phyloP scores from a whole-genome alignment of 2,113 vertebrate genomes.

The Chlorocebus sabaeus region DNA sequence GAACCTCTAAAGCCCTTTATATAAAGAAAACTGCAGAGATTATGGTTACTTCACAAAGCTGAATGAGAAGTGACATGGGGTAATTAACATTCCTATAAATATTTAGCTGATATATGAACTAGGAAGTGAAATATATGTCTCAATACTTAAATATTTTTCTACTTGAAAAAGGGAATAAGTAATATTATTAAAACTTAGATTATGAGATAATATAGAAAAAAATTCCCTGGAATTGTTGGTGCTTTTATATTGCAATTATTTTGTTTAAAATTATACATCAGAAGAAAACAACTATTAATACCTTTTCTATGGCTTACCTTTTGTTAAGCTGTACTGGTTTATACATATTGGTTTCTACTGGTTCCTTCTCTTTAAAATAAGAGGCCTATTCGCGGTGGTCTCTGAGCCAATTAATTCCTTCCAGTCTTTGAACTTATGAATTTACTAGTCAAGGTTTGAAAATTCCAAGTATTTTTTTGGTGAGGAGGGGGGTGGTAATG shows the following conservation, averaged over 20 bases:
- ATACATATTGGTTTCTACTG: neutral
- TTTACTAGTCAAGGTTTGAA: neutral
- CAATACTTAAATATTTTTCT: conserved; percentile 19
- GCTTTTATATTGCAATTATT: neutral
- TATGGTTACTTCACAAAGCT: conserved; percentile 12
- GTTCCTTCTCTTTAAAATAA: neutral
- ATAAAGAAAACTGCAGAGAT: conserved; percentile 17
- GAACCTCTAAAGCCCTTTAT: neutral
- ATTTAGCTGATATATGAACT: neutral
- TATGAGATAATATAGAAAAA: conserved; percentile 10
- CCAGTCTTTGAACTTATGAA: neutral
- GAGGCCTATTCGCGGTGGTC: neutral
- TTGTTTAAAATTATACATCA: neutral
- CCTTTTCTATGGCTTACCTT: neutral
- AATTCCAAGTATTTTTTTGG: neutral
- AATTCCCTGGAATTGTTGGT: neutral
- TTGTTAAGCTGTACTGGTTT: neutral
- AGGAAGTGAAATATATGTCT: neutral
- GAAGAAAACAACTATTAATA: neutral
- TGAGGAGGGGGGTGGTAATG: rapidly evolving
- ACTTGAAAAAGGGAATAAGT: neutral
- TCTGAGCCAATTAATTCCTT: neutral
- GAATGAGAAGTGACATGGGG: neutral
- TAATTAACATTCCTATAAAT: conserved; percentile 18
- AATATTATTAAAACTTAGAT: neutral